Evolutionary conservation across 2,113 vertebrate species (phyloP), one percentile per base, ranked within the genome.

Genomic region (Cnemophilus loriae): DNA sequence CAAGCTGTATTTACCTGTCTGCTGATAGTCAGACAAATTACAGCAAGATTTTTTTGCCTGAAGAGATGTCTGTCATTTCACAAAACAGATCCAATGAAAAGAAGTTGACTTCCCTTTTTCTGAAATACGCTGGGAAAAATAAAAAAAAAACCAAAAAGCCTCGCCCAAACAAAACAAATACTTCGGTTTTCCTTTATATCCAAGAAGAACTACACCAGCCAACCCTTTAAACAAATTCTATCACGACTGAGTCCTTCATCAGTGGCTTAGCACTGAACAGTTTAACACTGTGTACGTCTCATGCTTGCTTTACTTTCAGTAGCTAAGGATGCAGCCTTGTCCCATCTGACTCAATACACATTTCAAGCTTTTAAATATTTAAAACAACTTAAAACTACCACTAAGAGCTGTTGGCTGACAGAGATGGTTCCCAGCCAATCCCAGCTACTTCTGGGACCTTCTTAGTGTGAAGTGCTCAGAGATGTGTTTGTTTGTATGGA

Each of bases 1-100:
- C 79, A 93, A 92, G 83, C 19, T 94, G 93, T 94, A 95, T 96
- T 87, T 96, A 97, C 84, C 59, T 97, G 63, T 56, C 49, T 81
- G 32, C 57, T 88, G 95, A 93, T 44, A 97, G 59, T 57, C 73
- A 96, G 61, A 92, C 14, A 97, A 96, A 97, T 93, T 76, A 94
- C n/a, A 73, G 77, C 32, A 50, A 80, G 9, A 35, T 39, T 73
- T 83, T 70, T 84, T 90, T 41, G 56, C 52, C 21, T 69, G 60
- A 69, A 87, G 76, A 87, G 39, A 53, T 64, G 32, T 57, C 60
- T 90, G 27, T 59, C 32, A 80, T 94, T 87, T 88, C 61, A 77
- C 73, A 30, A 74, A 84, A 84, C 28, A 95, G 52, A 85, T 27
- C 13, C 30, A 86, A 47, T 3, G 5, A 75, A 84, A 93, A 93